These are phyloP conservation scores for Psilanteris sp. DNA, from an alignment of 1,140 invertebrate genomes.

Conservation along the genomic window DNA sequence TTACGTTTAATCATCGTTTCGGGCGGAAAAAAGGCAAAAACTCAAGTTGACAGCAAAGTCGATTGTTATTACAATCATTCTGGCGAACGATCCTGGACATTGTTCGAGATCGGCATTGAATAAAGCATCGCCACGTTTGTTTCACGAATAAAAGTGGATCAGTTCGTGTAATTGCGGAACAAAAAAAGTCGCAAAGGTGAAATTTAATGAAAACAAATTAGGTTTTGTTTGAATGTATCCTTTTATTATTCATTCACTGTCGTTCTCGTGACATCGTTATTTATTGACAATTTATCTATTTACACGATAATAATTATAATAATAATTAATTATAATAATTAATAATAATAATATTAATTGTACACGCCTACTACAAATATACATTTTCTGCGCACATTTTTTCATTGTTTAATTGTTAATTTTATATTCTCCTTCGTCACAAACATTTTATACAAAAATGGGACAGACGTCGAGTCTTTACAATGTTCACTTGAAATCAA, in stretches of 20 bases:
- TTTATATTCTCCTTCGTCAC: slow-evolving; percentile 34
- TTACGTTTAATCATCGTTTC: slow-evolving; percentile 53
- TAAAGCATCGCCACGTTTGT: too few relatives aligned
- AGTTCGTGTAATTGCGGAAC: too few relatives aligned
- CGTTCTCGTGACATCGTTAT: slow-evolving; percentile 73
- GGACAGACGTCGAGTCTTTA: slow-evolving; percentile 68
- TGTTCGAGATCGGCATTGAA: too few relatives aligned
- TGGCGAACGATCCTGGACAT: too few relatives aligned
- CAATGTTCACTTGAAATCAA: slow-evolving; percentile 64
- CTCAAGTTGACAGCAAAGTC: slow-evolving; percentile 25
- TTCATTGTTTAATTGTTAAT: slow-evolving; percentile 47
- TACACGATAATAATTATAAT: slow-evolving; percentile 76
- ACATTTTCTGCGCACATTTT: slow-evolving; percentile 72
- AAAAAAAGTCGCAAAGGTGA: too few relatives aligned
- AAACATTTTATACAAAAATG: slow-evolving; percentile 72
- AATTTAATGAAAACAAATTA: slow-evolving; percentile 15
- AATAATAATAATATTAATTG: slow-evolving; percentile 76
- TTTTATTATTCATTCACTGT: slow-evolving; percentile 77
- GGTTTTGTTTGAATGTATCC: slow-evolving; percentile 72
- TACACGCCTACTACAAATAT: slow-evolving; percentile 78
- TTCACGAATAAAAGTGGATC: too few relatives aligned
- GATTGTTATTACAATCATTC: too few relatives aligned
- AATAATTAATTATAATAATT: slow-evolving; percentile 68
- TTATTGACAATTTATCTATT: slow-evolving; percentile 79
- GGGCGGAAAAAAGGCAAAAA: slow-evolving; percentile 13